These are phyloP conservation scores for Elaphurus davidianus DNA, from an alignment of 2,113 vertebrate species.

Conservation along the genomic window DNA sequence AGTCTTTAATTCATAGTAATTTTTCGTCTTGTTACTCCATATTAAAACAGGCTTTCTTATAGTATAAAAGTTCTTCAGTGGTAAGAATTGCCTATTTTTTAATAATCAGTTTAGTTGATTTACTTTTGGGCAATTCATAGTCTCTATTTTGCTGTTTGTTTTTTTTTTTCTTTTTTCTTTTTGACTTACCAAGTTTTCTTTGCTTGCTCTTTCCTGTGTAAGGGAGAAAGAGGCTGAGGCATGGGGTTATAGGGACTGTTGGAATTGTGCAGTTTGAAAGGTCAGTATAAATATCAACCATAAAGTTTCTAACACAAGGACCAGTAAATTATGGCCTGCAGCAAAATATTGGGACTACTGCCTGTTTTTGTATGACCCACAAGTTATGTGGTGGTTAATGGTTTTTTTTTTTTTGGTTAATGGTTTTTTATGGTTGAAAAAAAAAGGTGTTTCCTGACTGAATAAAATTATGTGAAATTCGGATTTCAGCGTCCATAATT, in stretches of 20 bases:
- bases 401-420: constrained; percentile 39
- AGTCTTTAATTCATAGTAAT: constrained; percentile 67
- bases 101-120: constrained; percentile 54
- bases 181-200: constrained; percentile 36
- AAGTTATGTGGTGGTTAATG: background rate
- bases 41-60: constrained; percentile 51
- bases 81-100: constrained; percentile 53
- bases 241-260: background rate
- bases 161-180: constrained; percentile 9
- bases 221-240: background rate
- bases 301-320: background rate
- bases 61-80: constrained; percentile 28
- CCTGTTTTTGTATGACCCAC: background rate
- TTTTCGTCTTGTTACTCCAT: constrained; percentile 58
- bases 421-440: constrained; percentile 14
- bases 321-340: background rate
- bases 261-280: background rate
- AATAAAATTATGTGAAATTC: constrained; percentile 4
- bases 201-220: background rate
- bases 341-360: background rate
- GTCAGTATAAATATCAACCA: background rate
- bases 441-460: constrained; percentile 15
- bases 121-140: constrained; percentile 42
- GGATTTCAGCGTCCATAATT: background rate
- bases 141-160: constrained; percentile 32